phyloP scores from a whole-genome alignment of 1,140 invertebrate genomes.

The Periplaneta americana region DNA sequence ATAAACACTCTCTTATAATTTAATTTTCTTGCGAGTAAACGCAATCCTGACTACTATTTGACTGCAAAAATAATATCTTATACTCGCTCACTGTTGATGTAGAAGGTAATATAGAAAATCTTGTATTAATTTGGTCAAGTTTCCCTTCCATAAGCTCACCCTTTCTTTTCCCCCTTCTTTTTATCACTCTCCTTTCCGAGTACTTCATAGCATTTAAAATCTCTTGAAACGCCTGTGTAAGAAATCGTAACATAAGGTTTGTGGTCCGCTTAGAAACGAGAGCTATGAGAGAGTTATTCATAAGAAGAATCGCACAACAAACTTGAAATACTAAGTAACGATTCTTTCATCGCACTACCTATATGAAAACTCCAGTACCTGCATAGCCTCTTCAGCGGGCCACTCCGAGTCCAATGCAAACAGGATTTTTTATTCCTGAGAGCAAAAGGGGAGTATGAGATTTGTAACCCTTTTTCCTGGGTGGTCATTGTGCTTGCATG shows the following conservation, averaged over 20 bases:
- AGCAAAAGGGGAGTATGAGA: neutral
- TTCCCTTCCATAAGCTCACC: no score
- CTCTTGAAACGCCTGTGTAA: neutral
- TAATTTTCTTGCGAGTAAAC: no score
- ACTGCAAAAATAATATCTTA: no score
- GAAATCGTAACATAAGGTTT: neutral
- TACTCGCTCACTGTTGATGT: no score
- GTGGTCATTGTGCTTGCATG: no score
- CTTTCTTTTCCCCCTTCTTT: neutral
- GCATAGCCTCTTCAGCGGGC: neutral
- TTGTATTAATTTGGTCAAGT: no score
- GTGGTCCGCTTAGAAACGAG: neutral
- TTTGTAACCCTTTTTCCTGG: no score
- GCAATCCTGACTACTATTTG: no score
- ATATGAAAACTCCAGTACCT: neutral
- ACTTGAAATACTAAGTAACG: neutral
- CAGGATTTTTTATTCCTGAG: neutral
- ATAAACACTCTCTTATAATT: no score
- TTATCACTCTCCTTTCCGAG: neutral
- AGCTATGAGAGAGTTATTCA: neutral
- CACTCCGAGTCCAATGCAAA: neutral
- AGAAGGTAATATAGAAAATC: no score
- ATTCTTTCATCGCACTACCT: neutral
- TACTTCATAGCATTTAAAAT: neutral
- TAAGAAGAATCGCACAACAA: neutral